A percentile compares a stretch with the other conserved stretches of the same genome.
phyloP scores from a whole-genome alignment of 2,888 invertebrate genomes.

The Pachliopta kotzebuea region DNA sequence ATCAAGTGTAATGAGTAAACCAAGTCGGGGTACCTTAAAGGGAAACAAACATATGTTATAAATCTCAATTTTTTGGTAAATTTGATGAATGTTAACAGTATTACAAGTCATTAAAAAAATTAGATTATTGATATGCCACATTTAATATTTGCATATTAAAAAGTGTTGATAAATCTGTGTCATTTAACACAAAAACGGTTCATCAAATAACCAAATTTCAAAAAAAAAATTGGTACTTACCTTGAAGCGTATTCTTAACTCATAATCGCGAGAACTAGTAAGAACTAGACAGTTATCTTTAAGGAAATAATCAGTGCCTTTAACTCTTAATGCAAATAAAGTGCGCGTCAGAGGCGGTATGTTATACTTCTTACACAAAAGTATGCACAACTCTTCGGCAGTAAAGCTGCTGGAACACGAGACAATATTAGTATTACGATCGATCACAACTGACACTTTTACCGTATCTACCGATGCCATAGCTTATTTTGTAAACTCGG shows the following conservation, averaged over 20 bases:
- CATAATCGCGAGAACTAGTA: slow-evolving; percentile 79
- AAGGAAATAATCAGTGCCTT: slow-evolving; percentile 84
- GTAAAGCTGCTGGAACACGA: slow-evolving; percentile 67
- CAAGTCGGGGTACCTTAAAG: slow-evolving; percentile 79
- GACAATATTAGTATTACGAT: slow-evolving; percentile 60
- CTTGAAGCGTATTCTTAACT: slow-evolving; percentile 91
- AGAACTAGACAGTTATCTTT: slow-evolving; percentile 80
- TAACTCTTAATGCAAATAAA: slow-evolving; percentile 87
- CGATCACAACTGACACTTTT: slow-evolving; percentile 68
- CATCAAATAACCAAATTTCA: not conserved
- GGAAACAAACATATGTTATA: not conserved
- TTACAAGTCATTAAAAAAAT: too few species aligned
- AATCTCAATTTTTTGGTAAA: not conserved
- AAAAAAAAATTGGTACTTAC: slow-evolving; percentile 62
- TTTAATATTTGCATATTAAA: too few species aligned
- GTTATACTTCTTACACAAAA: slow-evolving; percentile 84
- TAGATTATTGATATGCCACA: too few species aligned
- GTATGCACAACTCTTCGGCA: slow-evolving; percentile 86
- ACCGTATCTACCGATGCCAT: slow-evolving; percentile 69
- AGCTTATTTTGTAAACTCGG: slow-evolving; percentile 54
- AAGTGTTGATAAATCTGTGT: not conserved
- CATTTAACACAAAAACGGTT: not conserved
- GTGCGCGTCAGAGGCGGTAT: slow-evolving; percentile 89
- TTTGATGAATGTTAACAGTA: not conserved
- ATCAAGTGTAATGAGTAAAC: slow-evolving; percentile 84